Conservation (phyloP, 2,888 invertebrate genomes). For the Steinernema scapterisci region DNA sequence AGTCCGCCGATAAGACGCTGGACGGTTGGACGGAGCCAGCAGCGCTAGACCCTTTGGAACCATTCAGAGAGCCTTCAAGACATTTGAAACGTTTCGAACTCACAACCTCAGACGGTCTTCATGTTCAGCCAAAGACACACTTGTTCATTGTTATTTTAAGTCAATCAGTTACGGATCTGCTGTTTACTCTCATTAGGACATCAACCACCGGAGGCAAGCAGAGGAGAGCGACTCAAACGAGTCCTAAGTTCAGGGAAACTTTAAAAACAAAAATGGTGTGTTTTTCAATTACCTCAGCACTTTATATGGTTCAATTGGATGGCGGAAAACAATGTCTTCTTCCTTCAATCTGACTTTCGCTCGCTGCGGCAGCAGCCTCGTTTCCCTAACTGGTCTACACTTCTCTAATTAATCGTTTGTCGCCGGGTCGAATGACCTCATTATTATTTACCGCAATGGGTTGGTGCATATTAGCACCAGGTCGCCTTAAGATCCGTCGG, state of each 20-base stretch:
- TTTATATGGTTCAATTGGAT: constrained; percentile 26
- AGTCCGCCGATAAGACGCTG: too few species aligned
- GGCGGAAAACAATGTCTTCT: constrained; percentile 28
- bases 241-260: background rate
- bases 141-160: too few species aligned
- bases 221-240: background rate
- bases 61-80: background rate
- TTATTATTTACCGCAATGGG: constrained; percentile 29
- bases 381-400: constrained; percentile 32
- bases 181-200: too few species aligned
- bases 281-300: constrained; percentile 27
- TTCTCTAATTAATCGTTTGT: constrained; percentile 32
- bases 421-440: constrained; percentile 32
- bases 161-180: too few species aligned
- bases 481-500: background rate
- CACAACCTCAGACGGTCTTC: background rate
- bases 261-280: background rate
- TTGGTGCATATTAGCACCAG: constrained; percentile 32
- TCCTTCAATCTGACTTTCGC: constrained; percentile 31
- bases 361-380: constrained; percentile 32
- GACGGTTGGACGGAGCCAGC: too few species aligned
- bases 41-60: too few species aligned
- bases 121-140: background rate
- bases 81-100: background rate
- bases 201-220: too few species aligned